Evolutionary conservation across 2,888 invertebrate genomes (phyloP), one percentile per base, ranked within the genome.

Genomic region (Corbicula japonica): DNA sequence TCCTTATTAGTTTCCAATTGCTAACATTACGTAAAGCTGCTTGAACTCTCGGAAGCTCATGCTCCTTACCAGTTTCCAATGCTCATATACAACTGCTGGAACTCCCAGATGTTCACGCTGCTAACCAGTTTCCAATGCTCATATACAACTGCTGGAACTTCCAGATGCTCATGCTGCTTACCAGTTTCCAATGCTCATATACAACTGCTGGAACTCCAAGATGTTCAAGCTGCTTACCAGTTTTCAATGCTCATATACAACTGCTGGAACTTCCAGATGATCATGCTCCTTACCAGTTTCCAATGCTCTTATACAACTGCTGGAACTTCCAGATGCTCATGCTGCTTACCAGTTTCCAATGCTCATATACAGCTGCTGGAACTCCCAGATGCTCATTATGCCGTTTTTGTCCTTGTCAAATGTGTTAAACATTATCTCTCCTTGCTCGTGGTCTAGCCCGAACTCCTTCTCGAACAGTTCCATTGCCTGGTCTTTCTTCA

Each of bases 261-360:
- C 86, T 91, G 90, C 70, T 92, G 90, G 80, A 92, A 92, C 78
- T 92, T 92, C 92, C 92, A 92, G 46, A 92, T 86, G 73, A 91
- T 91, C 90, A 92, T 92, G 50, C n/a, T 12, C 88, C 90, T 86
- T 82, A 92, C 92, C 86, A 83, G 44, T 87, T 83, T 8, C 92
- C 92, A 56, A 91, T 89, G 32, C 88, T 85, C 48, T 79, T 69
- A 82, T 88, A 91, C 80, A 92, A 92, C 86, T 91, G 90, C 68
- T 92, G 90, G 80, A 92, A 92, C 77, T 92, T 92, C 92, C 92
- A 92, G 48, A 92, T 86, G 73, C 91, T 91, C 90, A 92, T 91
- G 8, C 26, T 12, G 88, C 91, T 87, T 83, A 93, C 92, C 86
- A 84, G 50, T 87, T 85, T 5, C 93, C 93, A 52, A 91, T 90